Percentiles rank a stretch among this genome's conserved stretches.
Evolutionary conservation across 2,113 vertebrate genomes (phyloP).

Genomic region (Anarhynchus alexandrinus): DNA sequence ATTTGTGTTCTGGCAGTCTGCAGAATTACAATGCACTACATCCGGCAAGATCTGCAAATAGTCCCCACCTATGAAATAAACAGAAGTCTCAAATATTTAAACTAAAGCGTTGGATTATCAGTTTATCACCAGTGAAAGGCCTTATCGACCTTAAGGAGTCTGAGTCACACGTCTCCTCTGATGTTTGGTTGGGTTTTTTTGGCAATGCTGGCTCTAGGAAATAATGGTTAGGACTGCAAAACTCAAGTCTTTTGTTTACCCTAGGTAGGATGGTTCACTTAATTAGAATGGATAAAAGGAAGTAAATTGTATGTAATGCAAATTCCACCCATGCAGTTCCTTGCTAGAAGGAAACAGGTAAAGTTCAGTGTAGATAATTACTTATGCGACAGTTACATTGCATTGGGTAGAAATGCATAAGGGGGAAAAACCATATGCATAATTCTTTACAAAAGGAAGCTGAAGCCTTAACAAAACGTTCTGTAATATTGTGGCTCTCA

Average conservation of each 20-base stretch:
- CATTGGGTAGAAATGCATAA: background rate
- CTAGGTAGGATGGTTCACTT: background rate
- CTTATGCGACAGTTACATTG: background rate
- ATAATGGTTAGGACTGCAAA: background rate
- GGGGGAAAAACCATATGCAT: background rate
- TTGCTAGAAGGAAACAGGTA: background rate
- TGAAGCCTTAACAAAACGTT: background rate
- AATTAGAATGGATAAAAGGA: conserved; percentile 37
- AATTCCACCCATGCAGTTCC: background rate
- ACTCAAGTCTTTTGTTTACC: conserved; percentile 5
- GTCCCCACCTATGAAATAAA: conserved; percentile 54
- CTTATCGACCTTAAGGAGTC: background rate
- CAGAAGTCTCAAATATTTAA: conserved; percentile 64
- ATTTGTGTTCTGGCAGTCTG: background rate
- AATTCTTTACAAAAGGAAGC: background rate
- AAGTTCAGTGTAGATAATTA: background rate
- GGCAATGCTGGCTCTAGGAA: background rate
- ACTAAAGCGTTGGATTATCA: background rate
- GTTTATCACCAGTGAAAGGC: background rate
- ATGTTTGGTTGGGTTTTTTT: background rate
- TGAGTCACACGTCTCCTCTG: background rate
- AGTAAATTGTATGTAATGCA: background rate
- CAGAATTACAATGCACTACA: background rate
- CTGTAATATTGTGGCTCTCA: background rate
- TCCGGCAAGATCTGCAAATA: conserved; percentile 54